Evolutionary conservation across 2,113 vertebrate species (phyloP).

Genomic region (Hemiprocne comata): DNA sequence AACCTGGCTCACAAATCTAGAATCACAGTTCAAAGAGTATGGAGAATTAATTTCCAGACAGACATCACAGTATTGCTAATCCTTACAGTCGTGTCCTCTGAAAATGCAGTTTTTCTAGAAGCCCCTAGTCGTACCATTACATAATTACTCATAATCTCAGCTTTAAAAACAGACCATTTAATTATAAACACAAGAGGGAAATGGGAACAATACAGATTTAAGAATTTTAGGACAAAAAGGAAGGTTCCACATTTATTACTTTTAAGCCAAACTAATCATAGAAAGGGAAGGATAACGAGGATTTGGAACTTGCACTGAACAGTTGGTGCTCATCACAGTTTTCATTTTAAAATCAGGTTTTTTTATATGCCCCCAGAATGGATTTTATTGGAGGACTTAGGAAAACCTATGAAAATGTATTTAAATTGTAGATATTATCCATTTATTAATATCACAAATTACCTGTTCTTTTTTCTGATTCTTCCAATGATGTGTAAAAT

Average conservation of each 20-base stretch:
- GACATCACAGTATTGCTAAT: background rate
- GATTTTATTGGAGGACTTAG: background rate
- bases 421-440: background rate
- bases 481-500: background rate
- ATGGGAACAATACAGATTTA: background rate
- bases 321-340: background rate
- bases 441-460: background rate
- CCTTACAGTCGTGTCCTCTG: background rate
- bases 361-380: background rate
- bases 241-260: background rate
- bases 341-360: background rate
- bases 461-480: background rate
- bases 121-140: background rate
- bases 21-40: constrained; percentile 9
- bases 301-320: background rate
- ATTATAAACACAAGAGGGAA: background rate
- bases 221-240: background rate
- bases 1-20: constrained; percentile 20
- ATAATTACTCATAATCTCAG: background rate
- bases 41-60: constrained; percentile 17
- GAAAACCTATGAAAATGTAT: background rate
- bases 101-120: background rate
- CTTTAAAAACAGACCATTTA: background rate
- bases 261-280: background rate
- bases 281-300: background rate